Conservation (phyloP, 2,888 invertebrate genomes). For the Orthonevra nobilis region DNA sequence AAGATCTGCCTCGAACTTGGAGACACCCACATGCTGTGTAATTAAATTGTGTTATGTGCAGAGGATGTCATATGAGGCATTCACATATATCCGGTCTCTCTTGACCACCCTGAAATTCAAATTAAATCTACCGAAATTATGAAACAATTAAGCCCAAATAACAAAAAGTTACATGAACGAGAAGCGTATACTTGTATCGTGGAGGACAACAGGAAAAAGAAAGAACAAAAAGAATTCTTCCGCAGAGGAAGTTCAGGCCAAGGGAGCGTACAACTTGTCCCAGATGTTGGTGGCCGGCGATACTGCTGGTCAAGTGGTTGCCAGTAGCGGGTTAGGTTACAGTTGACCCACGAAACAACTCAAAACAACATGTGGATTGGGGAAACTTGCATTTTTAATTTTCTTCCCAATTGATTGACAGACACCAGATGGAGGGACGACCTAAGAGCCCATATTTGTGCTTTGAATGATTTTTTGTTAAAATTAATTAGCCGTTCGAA, state of each 20-base stretch:
- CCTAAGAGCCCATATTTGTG: constrained; percentile 4
- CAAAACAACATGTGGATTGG: constrained; percentile 31
- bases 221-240: constrained; percentile 38
- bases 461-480: not conserved
- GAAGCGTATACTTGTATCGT: no score
- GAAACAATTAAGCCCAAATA: constrained; percentile 51
- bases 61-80: constrained; percentile 37
- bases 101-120: constrained; percentile 64
- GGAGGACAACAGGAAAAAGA: constrained; percentile 14
- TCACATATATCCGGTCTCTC: constrained; percentile 49
- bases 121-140: constrained; percentile 58
- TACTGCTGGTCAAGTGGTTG: constrained; percentile 44
- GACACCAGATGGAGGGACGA: not conserved
- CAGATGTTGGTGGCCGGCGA: constrained; percentile 55
- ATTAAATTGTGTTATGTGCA: constrained; percentile 48
- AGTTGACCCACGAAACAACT: constrained; percentile 25
- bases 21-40: constrained; percentile 29
- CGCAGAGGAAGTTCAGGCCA: constrained; percentile 55
- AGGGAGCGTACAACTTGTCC: constrained; percentile 42
- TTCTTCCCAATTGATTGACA: constrained; percentile 40
- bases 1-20: not conserved
- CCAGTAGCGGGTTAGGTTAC: constrained; percentile 60
- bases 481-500: constrained; percentile 51
- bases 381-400: constrained; percentile 41
- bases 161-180: constrained; percentile 5